A percentile compares a stretch with the other conserved stretches of the same genome.
Evolutionary conservation across 2,113 vertebrate genomes (phyloP).

Genomic region (Sialia sialis): DNA sequence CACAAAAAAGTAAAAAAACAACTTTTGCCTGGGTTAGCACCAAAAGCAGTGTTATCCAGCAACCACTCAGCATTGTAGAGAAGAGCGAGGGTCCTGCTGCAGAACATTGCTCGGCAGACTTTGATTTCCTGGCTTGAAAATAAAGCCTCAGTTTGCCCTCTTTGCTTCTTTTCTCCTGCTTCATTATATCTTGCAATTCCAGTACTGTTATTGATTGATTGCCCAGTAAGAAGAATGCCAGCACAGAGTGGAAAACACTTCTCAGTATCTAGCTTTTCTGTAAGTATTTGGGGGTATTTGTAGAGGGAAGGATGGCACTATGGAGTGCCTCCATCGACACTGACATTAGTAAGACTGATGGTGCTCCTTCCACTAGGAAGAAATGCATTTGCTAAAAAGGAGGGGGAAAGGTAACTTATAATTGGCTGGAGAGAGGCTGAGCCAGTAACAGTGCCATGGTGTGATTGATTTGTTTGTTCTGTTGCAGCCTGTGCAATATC

Average conservation of each 20-base stretch:
- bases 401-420: slow-evolving; percentile 1
- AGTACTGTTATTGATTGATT: background rate
- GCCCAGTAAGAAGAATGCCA: background rate
- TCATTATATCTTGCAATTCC: background rate
- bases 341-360: background rate
- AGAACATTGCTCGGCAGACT: background rate
- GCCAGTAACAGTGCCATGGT: slow-evolving; percentile 28
- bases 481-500: slow-evolving; percentile 57
- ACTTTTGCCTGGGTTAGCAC: background rate
- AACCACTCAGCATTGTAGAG: background rate
- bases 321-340: background rate
- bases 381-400: background rate
- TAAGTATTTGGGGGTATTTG: fast-evolving
- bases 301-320: background rate
- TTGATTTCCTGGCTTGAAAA: background rate
- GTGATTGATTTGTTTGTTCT: slow-evolving; percentile 60
- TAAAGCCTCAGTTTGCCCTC: background rate
- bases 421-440: slow-evolving; percentile 33
- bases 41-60: background rate
- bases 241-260: background rate
- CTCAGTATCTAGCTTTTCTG: background rate
- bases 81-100: background rate
- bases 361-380: background rate
- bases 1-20: background rate
- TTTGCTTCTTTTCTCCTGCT: background rate